These are phyloP conservation scores for Psilopsiagon aurifrons DNA, from an alignment of 2,113 vertebrate genomes.

Conservation along the genomic window DNA sequence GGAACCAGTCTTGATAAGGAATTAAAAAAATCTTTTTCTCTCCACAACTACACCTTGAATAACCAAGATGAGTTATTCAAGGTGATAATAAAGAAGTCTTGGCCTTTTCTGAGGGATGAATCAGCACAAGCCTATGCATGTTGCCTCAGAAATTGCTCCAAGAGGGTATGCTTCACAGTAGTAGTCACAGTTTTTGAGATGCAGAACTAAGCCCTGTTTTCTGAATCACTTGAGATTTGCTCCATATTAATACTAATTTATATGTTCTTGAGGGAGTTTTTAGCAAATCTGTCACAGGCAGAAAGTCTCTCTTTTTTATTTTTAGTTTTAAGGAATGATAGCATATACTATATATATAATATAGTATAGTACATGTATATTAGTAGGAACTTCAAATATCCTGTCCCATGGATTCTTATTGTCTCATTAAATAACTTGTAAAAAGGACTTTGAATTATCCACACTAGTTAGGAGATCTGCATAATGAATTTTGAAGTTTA, in stretches of 20 bases:
- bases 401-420: neutral
- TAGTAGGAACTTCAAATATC: neutral
- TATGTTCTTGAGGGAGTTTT: neutral
- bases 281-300: neutral
- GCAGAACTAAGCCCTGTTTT: constrained; percentile 21
- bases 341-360: neutral
- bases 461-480: neutral
- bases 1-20: neutral
- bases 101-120: neutral
- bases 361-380: neutral
- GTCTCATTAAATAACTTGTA: neutral
- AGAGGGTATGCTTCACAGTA: neutral
- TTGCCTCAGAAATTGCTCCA: neutral
- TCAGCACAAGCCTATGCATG: neutral
- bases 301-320: neutral
- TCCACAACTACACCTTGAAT: neutral
- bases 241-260: constrained; percentile 34
- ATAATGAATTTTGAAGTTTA: constrained; percentile 17
- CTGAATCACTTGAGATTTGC: constrained; percentile 6
- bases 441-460: constrained; percentile 11
- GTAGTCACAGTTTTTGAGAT: neutral
- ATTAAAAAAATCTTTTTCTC: neutral
- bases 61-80: neutral
- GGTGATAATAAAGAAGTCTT: neutral
- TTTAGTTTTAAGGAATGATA: neutral